A percentile compares a stretch with the other conserved stretches of the same genome.
Conservation (phyloP, 2,888 invertebrate species). For the Perizoma flavofasciatum region DNA sequence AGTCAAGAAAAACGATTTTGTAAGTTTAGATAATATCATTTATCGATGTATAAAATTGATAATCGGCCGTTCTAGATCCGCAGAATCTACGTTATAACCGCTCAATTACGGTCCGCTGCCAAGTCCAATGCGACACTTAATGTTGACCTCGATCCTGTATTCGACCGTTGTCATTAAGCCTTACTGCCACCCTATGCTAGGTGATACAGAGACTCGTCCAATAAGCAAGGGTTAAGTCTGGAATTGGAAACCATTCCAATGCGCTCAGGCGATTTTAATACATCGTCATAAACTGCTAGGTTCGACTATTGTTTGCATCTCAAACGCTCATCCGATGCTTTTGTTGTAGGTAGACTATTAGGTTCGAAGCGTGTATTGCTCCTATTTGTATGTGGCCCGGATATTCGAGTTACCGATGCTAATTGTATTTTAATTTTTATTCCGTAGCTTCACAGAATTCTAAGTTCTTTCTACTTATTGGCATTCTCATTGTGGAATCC, state of each 20-base stretch:
- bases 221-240: conserved; percentile 67
- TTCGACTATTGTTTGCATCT: conserved; percentile 48
- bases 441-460: conserved; percentile 1
- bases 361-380: conserved; percentile 63
- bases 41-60: too few relatives aligned
- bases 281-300: conserved; percentile 44
- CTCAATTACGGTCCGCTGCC: conserved; percentile 69
- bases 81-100: conserved; percentile 55
- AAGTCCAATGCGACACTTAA: conserved; percentile 72
- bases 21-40: too few relatives aligned
- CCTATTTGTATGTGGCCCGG: conserved; percentile 64
- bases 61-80: conserved; percentile 14
- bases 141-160: conserved; percentile 74
- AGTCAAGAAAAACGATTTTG: too few relatives aligned
- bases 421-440: conserved; percentile 36
- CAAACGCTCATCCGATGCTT: conserved; percentile 45
- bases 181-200: conserved; percentile 62
- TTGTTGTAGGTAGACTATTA: conserved; percentile 50
- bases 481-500: neutral
- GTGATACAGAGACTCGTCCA: conserved; percentile 62
- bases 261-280: conserved; percentile 48
- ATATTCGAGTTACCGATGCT: conserved; percentile 55
- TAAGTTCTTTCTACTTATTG: conserved; percentile 1
- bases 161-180: conserved; percentile 75
- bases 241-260: conserved; percentile 46